These are phyloP conservation scores for Setipinna tenuifilis DNA, from an alignment of 2,797 vertebrate species.

Conservation along the genomic window DNA sequence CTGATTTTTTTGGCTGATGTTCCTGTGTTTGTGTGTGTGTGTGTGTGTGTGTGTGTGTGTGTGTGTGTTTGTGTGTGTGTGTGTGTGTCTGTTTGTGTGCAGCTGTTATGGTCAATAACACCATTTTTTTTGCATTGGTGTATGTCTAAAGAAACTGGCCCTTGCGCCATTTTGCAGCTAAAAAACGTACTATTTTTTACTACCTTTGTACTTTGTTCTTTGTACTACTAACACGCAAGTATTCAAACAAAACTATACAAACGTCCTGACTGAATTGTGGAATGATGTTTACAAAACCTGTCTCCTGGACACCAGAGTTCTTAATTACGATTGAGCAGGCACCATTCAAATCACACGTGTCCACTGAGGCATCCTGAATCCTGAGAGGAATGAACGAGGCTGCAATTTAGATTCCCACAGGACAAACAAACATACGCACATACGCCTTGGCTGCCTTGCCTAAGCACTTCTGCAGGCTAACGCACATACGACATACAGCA, in stretches of 20 bases:
- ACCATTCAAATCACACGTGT: neutral
- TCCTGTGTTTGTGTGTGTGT: too few relatives aligned
- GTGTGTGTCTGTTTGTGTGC: neutral
- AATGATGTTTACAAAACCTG: neutral
- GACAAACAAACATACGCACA: neutral
- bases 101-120: neutral
- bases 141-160: neutral
- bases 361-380: conserved; percentile 18
- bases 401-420: conserved; percentile 4
- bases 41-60: too few relatives aligned
- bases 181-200: too few relatives aligned
- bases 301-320: neutral
- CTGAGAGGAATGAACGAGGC: neutral
- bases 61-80: too few relatives aligned
- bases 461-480: conserved; percentile 1
- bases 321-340: neutral
- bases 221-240: neutral
- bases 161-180: neutral
- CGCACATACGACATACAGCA: neutral
- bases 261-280: neutral
- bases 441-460: neutral
- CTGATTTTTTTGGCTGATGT: too few relatives aligned
- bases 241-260: neutral
- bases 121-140: neutral
- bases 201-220: too few relatives aligned